phyloP scores from a whole-genome alignment of 2,888 invertebrate species.

The Chironomus tentans region DNA sequence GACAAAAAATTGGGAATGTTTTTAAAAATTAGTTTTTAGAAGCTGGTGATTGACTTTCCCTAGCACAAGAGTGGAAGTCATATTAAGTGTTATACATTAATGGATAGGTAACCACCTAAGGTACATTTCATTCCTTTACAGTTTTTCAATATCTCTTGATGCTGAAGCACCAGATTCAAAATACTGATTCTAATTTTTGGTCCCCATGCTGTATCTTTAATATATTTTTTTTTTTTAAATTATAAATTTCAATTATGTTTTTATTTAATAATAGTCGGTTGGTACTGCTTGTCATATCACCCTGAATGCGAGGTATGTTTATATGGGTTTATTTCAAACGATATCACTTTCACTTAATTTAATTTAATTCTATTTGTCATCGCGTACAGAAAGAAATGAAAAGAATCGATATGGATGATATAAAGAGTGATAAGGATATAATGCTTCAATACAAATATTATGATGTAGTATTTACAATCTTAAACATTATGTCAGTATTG shows the following conservation, averaged over 20 bases:
- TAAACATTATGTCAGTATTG: slow-evolving; percentile 59
- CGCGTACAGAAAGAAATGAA: slow-evolving; percentile 33
- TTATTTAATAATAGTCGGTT: slow-evolving; percentile 52
- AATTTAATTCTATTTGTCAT: background rate
- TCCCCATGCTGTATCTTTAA: too few species aligned
- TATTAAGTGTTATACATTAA: too few species aligned
- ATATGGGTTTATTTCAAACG: slow-evolving; percentile 28
- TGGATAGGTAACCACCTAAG: too few species aligned
- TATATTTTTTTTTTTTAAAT: too few species aligned
- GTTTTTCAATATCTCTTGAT: too few species aligned
- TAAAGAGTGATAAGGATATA: slow-evolving; percentile 62
- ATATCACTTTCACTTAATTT: background rate
- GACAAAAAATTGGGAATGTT: too few species aligned
- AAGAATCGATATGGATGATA: slow-evolving; percentile 56
- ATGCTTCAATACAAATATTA: slow-evolving; percentile 61
- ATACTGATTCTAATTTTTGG: too few species aligned
- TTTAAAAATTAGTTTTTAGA: too few species aligned
- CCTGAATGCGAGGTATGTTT: slow-evolving; percentile 62
- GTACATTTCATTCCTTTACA: too few species aligned
- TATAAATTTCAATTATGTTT: slow-evolving; percentile 37
- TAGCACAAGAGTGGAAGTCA: too few species aligned
- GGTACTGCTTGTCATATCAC: slow-evolving; percentile 79
- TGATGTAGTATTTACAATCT: slow-evolving; percentile 59
- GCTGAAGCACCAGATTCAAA: too few species aligned
- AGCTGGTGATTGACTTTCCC: too few species aligned